Conservation (phyloP, 2,113 vertebrate genomes). For the Rostratula benghalensis region DNA sequence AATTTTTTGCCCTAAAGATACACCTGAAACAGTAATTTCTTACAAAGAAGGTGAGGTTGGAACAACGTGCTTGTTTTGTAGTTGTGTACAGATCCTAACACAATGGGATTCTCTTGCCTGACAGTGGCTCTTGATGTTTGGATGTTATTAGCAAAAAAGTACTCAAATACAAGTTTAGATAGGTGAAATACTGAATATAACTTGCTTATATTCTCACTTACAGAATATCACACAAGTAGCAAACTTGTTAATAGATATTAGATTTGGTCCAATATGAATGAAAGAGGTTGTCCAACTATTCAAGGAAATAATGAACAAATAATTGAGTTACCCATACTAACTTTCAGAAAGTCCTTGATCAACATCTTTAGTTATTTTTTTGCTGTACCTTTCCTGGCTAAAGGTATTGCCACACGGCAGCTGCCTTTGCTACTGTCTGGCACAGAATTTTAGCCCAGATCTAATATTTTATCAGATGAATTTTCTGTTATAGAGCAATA, state of each 20-base stretch:
- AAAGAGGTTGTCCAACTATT: not conserved
- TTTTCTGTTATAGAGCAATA: not conserved
- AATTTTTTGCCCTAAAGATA: not conserved
- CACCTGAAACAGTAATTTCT: not conserved
- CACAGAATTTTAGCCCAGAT: not conserved
- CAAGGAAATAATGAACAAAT: not conserved
- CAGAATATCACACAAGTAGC: not conserved
- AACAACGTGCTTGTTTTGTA: not conserved
- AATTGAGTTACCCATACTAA: not conserved
- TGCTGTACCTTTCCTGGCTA: not conserved
- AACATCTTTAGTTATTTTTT: not conserved
- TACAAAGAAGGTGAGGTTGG: not conserved
- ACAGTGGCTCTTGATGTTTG: not conserved
- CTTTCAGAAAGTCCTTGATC: not conserved
- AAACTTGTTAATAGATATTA: accelerated
- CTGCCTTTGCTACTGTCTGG: not conserved
- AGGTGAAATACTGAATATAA: not conserved
- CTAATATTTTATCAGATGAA: not conserved
- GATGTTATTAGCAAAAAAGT: not conserved
- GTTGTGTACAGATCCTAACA: not conserved
- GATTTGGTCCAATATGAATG: not conserved
- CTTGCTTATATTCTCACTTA: not conserved
- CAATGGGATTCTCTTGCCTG: not conserved
- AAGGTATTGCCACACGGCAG: not conserved
- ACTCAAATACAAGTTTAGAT: not conserved